These are phyloP conservation scores for Sussaba pulchella DNA, from an alignment of 2,888 invertebrate genomes.

Conservation along the genomic window DNA sequence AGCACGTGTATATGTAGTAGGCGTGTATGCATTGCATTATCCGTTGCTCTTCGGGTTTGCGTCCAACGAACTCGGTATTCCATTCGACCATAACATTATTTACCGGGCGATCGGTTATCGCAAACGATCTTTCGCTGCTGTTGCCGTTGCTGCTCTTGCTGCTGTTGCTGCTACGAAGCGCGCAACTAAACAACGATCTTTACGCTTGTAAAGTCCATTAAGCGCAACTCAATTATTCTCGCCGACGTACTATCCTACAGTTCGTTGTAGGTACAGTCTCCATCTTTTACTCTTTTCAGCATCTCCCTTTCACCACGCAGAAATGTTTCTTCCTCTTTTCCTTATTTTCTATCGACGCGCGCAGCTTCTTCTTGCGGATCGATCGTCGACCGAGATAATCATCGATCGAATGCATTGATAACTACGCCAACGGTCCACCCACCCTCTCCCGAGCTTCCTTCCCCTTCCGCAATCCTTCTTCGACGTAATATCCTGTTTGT, in stretches of 20 bases:
- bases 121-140: conserved; percentile 64
- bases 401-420: conserved; percentile 64
- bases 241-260: conserved; percentile 33
- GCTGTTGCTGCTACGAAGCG: conserved; percentile 43
- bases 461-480: not conserved
- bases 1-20: conserved; percentile 11
- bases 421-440: conserved; percentile 25
- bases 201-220: conserved; percentile 71
- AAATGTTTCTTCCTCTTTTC: conserved; percentile 47
- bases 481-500: conserved; percentile 10
- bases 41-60: conserved; percentile 52
- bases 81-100: conserved; percentile 73
- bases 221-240: conserved; percentile 76
- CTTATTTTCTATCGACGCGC: conserved; percentile 22
- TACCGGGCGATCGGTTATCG: conserved; percentile 72
- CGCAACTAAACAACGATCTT: conserved; percentile 71
- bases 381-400: conserved; percentile 59
- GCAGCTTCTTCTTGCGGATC: conserved; percentile 38
- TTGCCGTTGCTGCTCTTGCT: conserved; percentile 8
- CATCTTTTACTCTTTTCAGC: conserved; percentile 33
- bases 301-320: conserved; percentile 32
- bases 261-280: not conserved
- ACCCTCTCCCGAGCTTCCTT: not conserved
- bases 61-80: conserved; percentile 51
- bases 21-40: conserved; percentile 42